phyloP scores from a whole-genome alignment of 64 coral and sea anemone species.

The Exaiptasia diaphana region DNA sequence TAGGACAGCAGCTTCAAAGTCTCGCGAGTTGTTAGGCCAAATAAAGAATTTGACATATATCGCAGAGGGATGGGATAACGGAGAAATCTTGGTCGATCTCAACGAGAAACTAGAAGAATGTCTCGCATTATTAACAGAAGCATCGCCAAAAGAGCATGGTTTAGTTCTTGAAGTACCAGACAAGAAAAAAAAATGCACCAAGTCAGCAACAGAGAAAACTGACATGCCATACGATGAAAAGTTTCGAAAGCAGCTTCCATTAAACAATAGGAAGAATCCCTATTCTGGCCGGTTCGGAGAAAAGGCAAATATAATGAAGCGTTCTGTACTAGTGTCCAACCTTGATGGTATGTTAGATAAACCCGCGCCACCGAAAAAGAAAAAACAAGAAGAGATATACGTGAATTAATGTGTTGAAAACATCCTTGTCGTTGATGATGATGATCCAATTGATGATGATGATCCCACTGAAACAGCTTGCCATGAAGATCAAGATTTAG shows the following conservation, averaged over 20 bases:
- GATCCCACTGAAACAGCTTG: not conserved
- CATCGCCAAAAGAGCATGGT: not conserved
- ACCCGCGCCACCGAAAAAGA: no score
- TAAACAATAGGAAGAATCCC: not conserved
- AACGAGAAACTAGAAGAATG: not conserved
- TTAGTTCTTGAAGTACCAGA: not conserved
- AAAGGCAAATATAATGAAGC: constrained; percentile 13
- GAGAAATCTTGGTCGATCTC: not conserved
- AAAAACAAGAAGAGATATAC: no score
- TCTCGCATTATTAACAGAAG: not conserved
- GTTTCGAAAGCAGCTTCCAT: not conserved
- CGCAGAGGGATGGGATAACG: not conserved
- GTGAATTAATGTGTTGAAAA: no score
- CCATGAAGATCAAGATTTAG: not conserved
- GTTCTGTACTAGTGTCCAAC: not conserved
- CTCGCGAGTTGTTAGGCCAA: not conserved
- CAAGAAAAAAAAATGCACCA: not conserved
- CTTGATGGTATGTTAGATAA: no score
- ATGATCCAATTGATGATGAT: not conserved
- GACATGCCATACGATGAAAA: not conserved
- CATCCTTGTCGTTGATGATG: no score
- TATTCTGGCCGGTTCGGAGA: not conserved
- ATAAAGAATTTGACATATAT: constrained; percentile 31
- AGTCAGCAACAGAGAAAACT: not conserved
- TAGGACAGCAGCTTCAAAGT: constrained; percentile 3